phyloP scores from a whole-genome alignment of 2,888 invertebrate species.

The Sympetrum striolatum region DNA sequence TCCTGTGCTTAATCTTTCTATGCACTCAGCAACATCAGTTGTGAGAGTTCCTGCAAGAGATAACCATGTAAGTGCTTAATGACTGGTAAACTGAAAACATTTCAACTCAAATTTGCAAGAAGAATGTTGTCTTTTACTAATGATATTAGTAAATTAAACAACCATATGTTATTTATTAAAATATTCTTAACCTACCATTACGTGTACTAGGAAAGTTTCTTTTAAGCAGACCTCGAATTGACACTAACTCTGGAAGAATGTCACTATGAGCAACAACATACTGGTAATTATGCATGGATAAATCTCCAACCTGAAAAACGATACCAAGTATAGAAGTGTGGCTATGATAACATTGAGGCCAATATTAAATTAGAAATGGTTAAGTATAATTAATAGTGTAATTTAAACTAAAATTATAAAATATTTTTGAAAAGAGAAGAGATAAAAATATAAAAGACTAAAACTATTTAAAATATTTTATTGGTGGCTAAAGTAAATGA shows the following conservation, averaged over 20 bases:
- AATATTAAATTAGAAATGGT: no score
- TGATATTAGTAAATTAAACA: not conserved
- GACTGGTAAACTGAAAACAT: not conserved
- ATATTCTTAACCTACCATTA: constrained; percentile 52
- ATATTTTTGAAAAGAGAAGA: no score
- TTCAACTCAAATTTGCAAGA: not conserved
- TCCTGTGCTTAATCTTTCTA: constrained; percentile 72
- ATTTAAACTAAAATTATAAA: no score
- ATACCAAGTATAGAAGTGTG: constrained; percentile 12
- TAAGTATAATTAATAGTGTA: no score
- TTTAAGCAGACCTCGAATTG: constrained; percentile 79
- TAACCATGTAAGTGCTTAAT: not conserved
- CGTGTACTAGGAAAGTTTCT: constrained; percentile 72
- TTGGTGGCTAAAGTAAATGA: no score
- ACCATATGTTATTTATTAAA: no score
- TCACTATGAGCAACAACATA: constrained; percentile 79
- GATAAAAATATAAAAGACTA: no score
- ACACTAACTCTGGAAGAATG: constrained; percentile 77
- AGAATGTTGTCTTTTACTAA: not conserved
- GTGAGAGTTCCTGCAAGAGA: constrained; percentile 69
- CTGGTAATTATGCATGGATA: constrained; percentile 68
- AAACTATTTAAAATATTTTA: no score
- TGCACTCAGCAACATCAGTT: constrained; percentile 67
- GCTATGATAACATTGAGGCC: no score
- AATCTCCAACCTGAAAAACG: constrained; percentile 54